Base-by-base conservation (phyloP, 2,888 invertebrate species). In the Himalopsyche anomala region DNA sequence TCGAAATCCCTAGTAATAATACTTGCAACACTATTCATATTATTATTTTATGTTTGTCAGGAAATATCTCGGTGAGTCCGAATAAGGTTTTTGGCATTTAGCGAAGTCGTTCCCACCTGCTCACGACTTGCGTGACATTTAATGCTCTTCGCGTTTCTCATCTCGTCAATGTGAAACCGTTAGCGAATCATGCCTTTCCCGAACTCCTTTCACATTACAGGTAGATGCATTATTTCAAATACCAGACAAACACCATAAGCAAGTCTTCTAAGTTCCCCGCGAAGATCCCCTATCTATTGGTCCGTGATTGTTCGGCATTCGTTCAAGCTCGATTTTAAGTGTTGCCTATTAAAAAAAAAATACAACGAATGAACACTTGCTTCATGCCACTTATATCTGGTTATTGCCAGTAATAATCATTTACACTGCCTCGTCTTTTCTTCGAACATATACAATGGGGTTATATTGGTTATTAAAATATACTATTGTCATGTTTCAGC, bases 351-450 rank as follows among this genome's bases (percentile, higher is more conserved):
- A 62, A 19, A 62, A 62, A 62, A 62, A 28, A 62, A 62, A 62
- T 8, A 5, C 11, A 19, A 1, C 9, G 11, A 62, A 62, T 62
- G 62, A 62, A 19, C 19, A 19, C 56, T 56, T 19, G 11, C 19
- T 62, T 62, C 62, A 62, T 19, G 62, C 62, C 62, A 62, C 19
- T 62, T 62, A 28, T 62, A 62, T n/a, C 28, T 28, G 62, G 62
- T 62, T 62, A 62, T 62, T 62, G 62, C 62, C 62, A 28, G 62
- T 62, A 19, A 62, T 62, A 62, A 62, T 62, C 62, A 62, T 62
- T 62, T 19, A 62, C 62, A 19, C 56, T 62, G 56, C 28, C 19
- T 11, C 28, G 28, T 62, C 62, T 62, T 62, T 62, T 62, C 62
- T 62, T 19, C 62, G 62, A 62, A 62, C 62, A 62, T 62, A 0